phyloP scores from a whole-genome alignment of 2,113 vertebrate species.

The Engraulis encrasicolus region DNA sequence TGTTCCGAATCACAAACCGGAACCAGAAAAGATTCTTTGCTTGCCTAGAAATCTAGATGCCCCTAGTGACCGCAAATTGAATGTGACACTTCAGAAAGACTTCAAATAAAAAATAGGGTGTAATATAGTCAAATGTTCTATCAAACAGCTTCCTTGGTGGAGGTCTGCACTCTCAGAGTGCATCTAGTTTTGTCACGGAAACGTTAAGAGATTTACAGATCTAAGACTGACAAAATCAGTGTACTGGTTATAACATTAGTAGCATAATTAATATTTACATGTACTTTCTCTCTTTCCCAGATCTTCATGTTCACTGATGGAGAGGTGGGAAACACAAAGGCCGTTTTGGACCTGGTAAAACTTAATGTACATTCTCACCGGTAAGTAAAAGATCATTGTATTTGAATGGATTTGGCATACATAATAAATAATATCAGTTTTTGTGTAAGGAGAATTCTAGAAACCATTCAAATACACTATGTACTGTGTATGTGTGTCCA shows the following conservation, averaged over 20 bases:
- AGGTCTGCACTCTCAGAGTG: background rate
- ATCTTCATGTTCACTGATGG: slow-evolving; percentile 90
- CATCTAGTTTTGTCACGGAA: background rate
- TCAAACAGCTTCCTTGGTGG: too few species aligned
- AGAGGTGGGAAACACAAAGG: slow-evolving; percentile 78
- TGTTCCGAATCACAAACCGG: too few species aligned
- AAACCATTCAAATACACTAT: background rate
- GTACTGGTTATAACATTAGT: too few species aligned
- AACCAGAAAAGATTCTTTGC: too few species aligned
- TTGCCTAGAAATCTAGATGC: too few species aligned
- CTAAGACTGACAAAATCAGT: background rate
- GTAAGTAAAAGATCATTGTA: slow-evolving; percentile 55
- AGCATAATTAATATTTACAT: too few species aligned
- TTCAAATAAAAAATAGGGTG: too few species aligned
- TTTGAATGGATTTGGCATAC: background rate
- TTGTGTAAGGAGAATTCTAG: background rate
- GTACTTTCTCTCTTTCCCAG: slow-evolving; percentile 57
- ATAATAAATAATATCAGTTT: background rate
- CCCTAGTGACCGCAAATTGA: too few species aligned
- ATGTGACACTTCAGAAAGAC: too few species aligned
- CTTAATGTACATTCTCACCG: slow-evolving; percentile 75
- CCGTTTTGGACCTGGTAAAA: slow-evolving; percentile 75
- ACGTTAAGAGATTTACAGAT: background rate
- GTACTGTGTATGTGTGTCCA: background rate
- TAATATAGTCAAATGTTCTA: too few species aligned